These are phyloP conservation scores for Labeo catla DNA, from an alignment of 2,113 vertebrate species.

Conservation along the genomic window DNA sequence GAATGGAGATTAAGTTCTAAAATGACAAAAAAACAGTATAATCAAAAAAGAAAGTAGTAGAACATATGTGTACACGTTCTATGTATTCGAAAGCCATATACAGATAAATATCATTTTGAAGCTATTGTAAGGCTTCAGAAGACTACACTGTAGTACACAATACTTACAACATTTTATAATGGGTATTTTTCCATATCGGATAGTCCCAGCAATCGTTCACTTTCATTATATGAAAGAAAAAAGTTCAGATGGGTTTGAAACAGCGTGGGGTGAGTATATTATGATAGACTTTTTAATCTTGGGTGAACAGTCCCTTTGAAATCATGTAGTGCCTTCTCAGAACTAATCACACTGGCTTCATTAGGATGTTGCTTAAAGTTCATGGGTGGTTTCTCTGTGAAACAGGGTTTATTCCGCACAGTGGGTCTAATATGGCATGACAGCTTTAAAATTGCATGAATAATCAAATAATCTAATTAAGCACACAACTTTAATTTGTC, in stretches of 20 bases:
- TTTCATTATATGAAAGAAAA: not conserved
- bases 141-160: not conserved
- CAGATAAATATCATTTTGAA: not conserved
- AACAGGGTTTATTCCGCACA: constrained; percentile 10
- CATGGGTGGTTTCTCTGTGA: constrained; percentile 14
- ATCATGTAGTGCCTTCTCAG: not conserved
- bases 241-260: not conserved
- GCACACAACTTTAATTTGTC: constrained; percentile 36
- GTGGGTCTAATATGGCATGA: constrained; percentile 31
- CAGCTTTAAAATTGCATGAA: constrained; percentile 49
- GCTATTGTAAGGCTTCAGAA: not conserved
- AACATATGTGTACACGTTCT: not conserved
- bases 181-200: not conserved
- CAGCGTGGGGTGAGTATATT: not conserved
- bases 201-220: not conserved
- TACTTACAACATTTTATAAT: not conserved
- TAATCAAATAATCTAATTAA: constrained; percentile 51
- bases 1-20: not conserved
- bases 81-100: not conserved
- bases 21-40: not conserved
- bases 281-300: not conserved
- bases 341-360: constrained; percentile 24
- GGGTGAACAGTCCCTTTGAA: not conserved
- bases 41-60: not conserved
- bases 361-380: constrained; percentile 10